These are phyloP conservation scores for Dusona sp. DNA, from an alignment of 2,888 invertebrate species.

Conservation along the genomic window DNA sequence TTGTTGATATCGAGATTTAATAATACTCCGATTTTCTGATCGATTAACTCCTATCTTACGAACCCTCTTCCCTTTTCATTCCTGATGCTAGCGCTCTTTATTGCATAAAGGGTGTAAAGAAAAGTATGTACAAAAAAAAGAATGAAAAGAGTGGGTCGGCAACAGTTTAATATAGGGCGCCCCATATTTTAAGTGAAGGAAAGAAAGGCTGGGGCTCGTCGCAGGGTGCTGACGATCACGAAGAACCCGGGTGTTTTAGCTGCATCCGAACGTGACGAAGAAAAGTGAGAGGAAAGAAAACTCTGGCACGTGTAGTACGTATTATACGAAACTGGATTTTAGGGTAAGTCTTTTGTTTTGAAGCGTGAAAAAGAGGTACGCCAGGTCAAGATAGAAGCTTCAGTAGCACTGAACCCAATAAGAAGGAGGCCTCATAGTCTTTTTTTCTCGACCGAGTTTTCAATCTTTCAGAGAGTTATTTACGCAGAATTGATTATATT, in stretches of 20 bases:
- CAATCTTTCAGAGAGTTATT: conserved; percentile 33
- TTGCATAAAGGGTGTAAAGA: conserved; percentile 70
- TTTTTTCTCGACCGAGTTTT: conserved; percentile 62
- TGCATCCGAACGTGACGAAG: conserved; percentile 38
- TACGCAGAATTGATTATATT: background rate
- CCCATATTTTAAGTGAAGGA: conserved; percentile 71
- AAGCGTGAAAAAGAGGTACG: conserved; percentile 40
- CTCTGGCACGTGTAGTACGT: conserved; percentile 44
- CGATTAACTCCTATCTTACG: conserved; percentile 71
- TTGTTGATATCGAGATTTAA: conserved; percentile 73
- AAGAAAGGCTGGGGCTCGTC: conserved; percentile 52
- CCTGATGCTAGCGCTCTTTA: conserved; percentile 56
- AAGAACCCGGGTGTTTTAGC: conserved; percentile 65
- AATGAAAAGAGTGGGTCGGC: conserved; percentile 59
- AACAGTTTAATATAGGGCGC: conserved; percentile 76
- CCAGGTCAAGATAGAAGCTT: conserved; percentile 47
- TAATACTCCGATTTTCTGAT: conserved; percentile 76
- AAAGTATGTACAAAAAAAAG: conserved; percentile 56
- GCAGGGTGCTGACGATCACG: conserved; percentile 62
- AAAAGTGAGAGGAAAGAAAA: background rate
- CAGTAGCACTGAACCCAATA: conserved; percentile 65
- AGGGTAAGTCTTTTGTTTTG: conserved; percentile 69
- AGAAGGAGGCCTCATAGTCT: conserved; percentile 38
- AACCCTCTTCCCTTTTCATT: conserved; percentile 54
- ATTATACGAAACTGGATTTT: conserved; percentile 62